Evolutionary conservation across 2,888 invertebrate species (phyloP), one percentile per base, ranked within the genome.

Genomic region (Acrobasis repandana): DNA sequence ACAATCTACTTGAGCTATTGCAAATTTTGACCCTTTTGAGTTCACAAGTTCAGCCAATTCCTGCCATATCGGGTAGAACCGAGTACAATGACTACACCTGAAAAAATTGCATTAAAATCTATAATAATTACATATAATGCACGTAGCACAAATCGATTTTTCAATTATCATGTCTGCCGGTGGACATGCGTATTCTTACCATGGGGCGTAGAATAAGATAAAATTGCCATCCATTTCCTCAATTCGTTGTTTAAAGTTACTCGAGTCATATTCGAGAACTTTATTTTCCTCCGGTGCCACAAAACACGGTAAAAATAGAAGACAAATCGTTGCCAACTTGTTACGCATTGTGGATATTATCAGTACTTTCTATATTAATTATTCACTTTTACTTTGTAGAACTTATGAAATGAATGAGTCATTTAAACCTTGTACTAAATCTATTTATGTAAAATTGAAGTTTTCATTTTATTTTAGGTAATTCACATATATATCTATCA

Each of bases 1-100:
- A 79, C 97, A 97, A 78, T 97, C 96, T 0, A 97, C 96, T 87
- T 96, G 95, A 4, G 95, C 96, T 64, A 97, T 95, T 51, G 93
- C 93, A 70, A 96, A 94, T 67, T 94, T 94, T 14, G 93, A 93
- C 57, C 93, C 93, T 63, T 93, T 93, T 60, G 94, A 93, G 66
- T 95, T 95, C 2, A 95, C 88, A 80, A 95, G 90, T 79, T 95
- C 95, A 0, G 95, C 96, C 61, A 97, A 83, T 73, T 95, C 95
- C 57, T 94, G 94, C 96, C 96, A 97, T 56, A 94, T 95, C 28
- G 96, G 96, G 33, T 93, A 93, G 61, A 97, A 93, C 73, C 94
- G 93, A 82, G 96, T 95, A 81, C 97, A 97, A 80, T 97, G 96
- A 0, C 96, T 96, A 78, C 97, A 97, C 97, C 98, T 97, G 64